A percentile compares a stretch with the other conserved stretches of the same genome.
phyloP scores from a whole-genome alignment of 2,888 invertebrate genomes.

The Cyclophora albipunctata region DNA sequence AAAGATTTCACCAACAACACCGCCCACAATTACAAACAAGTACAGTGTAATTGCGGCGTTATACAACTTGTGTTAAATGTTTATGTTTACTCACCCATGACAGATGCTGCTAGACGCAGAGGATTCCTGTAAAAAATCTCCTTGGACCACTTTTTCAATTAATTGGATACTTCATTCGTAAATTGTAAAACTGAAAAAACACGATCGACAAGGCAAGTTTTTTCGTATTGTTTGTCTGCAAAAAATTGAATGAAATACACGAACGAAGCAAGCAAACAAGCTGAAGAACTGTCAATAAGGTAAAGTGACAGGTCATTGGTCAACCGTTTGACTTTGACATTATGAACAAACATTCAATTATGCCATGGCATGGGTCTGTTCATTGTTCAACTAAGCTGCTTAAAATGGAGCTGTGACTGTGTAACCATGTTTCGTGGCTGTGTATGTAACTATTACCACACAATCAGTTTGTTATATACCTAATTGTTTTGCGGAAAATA shows the following conservation, averaged over 20 bases:
- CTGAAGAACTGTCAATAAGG: constrained; percentile 3
- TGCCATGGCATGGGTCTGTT: too few relatives aligned
- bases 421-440: too few relatives aligned
- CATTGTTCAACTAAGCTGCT: too few relatives aligned
- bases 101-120: constrained; percentile 29
- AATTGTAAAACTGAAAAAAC: constrained; percentile 28
- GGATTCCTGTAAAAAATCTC: constrained; percentile 27
- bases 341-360: too few relatives aligned
- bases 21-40: constrained; percentile 55
- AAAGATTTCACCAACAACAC: constrained; percentile 35
- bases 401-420: too few relatives aligned
- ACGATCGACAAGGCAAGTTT: constrained; percentile 23
- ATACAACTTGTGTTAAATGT: constrained; percentile 10
- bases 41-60: constrained; percentile 18
- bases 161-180: constrained; percentile 26
- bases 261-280: constrained; percentile 5
- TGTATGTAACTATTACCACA: too few relatives aligned
- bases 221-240: constrained; percentile 15
- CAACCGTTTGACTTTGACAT: too few relatives aligned
- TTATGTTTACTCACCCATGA: constrained; percentile 58
- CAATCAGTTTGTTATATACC: too few relatives aligned
- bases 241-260: background rate
- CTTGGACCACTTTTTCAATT: constrained; percentile 26
- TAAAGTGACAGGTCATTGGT: too few relatives aligned
- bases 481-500: too few relatives aligned